Percentiles rank a stretch among this genome's conserved stretches.
Evolutionary conservation across 1,140 invertebrate genomes (phyloP).

Genomic region (Ooceraea biroi): DNA sequence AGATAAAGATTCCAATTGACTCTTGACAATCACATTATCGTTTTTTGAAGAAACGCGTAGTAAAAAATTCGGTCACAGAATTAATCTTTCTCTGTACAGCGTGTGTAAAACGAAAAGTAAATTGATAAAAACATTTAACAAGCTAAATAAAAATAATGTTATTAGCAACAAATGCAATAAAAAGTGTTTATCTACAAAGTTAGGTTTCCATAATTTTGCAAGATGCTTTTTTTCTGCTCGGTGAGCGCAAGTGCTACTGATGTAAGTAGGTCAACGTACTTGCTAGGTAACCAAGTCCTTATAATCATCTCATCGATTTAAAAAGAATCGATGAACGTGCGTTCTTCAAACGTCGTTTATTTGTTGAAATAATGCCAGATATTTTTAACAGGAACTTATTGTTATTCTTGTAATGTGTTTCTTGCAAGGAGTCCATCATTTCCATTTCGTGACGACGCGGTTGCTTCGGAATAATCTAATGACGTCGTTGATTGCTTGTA

Average conservation of each 20-base stretch:
- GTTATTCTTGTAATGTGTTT: neutral
- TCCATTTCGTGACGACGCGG: neutral
- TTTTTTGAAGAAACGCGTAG: neutral
- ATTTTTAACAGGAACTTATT: neutral
- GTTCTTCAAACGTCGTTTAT: neutral
- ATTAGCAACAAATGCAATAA: neutral
- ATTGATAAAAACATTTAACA: neutral
- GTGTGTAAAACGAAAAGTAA: no score
- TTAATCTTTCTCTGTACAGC: no score
- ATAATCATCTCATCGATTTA: constrained; percentile 59
- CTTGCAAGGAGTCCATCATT: neutral
- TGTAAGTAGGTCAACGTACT: constrained; percentile 58
- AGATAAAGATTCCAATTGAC: neutral
- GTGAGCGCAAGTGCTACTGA: neutral
- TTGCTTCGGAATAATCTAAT: neutral
- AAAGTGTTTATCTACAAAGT: no score
- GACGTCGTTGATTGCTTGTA: no score
- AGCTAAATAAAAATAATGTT: neutral
- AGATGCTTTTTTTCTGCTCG: neutral
- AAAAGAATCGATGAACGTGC: constrained; percentile 40
- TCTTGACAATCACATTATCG: constrained; percentile 21
- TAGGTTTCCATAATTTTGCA: no score
- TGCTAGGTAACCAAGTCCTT: constrained; percentile 32
- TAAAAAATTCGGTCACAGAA: no score
- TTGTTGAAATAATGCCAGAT: constrained; percentile 1